Conservation (phyloP, 2,113 vertebrate species). For the Pomatostomus ruficeps region DNA sequence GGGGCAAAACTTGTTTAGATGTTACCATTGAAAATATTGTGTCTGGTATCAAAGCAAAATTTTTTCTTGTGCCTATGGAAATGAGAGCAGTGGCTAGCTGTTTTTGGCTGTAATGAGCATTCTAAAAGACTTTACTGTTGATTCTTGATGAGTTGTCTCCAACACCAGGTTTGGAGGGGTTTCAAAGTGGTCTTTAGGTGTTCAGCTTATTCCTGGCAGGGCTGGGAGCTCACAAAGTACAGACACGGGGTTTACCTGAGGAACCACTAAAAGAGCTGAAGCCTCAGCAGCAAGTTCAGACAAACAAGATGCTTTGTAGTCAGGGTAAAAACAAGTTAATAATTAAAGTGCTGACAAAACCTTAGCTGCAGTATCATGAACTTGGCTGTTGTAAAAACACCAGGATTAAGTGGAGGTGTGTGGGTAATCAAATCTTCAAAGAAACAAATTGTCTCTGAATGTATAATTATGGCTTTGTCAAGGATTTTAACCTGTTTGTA, state of each 20-base stretch:
- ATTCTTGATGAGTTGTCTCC: neutral
- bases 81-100: slow-evolving; percentile 11
- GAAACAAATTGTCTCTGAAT: slow-evolving; percentile 49
- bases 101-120: slow-evolving; percentile 29
- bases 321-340: slow-evolving; percentile 32
- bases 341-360: slow-evolving; percentile 46
- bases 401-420: slow-evolving; percentile 19
- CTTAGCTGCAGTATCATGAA: slow-evolving; percentile 3
- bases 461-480: slow-evolving; percentile 60
- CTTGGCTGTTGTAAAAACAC: slow-evolving; percentile 53
- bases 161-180: neutral
- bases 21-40: neutral
- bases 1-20: neutral
- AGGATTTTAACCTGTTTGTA: slow-evolving; percentile 44
- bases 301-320: neutral
- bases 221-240: neutral
- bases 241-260: neutral
- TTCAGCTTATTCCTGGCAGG: neutral
- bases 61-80: neutral
- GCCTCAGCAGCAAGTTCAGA: neutral
- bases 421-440: slow-evolving; percentile 53
- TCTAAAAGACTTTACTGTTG: neutral
- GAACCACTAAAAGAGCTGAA: neutral
- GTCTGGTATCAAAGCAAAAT: neutral
- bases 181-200: neutral